Evolutionary conservation across 2,113 vertebrate genomes (phyloP).

Genomic region (Morone saxatilis): DNA sequence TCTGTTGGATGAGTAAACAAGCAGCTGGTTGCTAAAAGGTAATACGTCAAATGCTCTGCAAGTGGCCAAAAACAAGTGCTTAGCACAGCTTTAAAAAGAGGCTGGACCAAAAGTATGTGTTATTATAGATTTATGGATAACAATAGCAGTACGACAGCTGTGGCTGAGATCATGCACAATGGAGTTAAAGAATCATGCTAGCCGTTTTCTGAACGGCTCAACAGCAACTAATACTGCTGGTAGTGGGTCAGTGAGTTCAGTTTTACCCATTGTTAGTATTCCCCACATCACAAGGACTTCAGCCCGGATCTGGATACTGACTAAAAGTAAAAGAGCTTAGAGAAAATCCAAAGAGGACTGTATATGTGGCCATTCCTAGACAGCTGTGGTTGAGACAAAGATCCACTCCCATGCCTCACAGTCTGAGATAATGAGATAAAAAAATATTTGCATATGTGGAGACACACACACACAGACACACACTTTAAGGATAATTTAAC

Average conservation of each 20-base stretch:
- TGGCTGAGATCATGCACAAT: neutral
- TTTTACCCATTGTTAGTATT: neutral
- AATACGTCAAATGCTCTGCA: neutral
- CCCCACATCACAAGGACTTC: neutral
- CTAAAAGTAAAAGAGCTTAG: no score
- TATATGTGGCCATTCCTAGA: neutral
- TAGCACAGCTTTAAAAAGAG: neutral
- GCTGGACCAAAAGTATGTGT: neutral
- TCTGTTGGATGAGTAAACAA: neutral
- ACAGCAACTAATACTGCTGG: neutral
- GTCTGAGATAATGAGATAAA: conserved; percentile 2
- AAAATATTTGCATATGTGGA: neutral
- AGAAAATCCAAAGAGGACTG: neutral
- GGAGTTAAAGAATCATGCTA: neutral
- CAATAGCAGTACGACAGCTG: neutral
- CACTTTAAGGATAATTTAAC: no score
- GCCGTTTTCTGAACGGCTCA: neutral
- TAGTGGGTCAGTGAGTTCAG: neutral
- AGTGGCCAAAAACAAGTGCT: neutral
- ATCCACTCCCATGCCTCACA: neutral
- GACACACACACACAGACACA: no score
- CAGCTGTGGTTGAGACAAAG: neutral
- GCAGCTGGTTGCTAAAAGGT: neutral
- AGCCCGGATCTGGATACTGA: no score
- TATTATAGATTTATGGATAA: neutral